Evolutionary conservation across 2,113 vertebrate genomes (phyloP), one percentile per base, ranked within the genome.

Genomic region (Corapipo altera): DNA sequence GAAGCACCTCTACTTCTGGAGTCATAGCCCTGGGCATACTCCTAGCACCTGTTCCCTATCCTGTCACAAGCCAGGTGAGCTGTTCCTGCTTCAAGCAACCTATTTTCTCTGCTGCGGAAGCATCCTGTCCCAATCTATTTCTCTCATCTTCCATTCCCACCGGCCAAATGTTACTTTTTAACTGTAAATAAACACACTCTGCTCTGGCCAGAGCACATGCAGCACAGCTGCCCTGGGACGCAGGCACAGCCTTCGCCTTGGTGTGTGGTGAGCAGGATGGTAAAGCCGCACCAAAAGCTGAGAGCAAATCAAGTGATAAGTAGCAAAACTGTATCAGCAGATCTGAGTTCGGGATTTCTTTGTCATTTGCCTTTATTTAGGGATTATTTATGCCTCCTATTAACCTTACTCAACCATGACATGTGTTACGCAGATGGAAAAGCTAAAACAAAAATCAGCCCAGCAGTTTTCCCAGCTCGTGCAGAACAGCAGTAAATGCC

Each of bases 291-390:
- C 35, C 49, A 32, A 70, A 83, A 76, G 64, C 81, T 7, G 3
- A 43, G 59, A 73, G 59, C 74, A 12, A 80, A 32, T 74, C 67
- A 48, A 46, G 67, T 6, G 3, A 21, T 39, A 91, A 88, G 88
- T 19, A 91, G 82, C 85, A 59, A 62, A 91, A 55, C 81, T 70
- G 58, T 62, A 90, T 80, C 88, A 67, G 91, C 66, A 76, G 73
- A 95, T 83, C 85, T 77, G 82, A 90, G 58, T 37, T 77, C 52
- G 67, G 91, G 89, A 95, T 93, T 95, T 95, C 94, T 89, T 85
- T 69, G 80, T 87, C 93, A 75, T 86, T 95, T 92, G 88, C 79
- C 84, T 92, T 91, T 91, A 84, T 83, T 94, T 79, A 52, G 71
- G 41, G 66, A 61, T 85, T 85, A 94, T 91, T 92, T 93, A 94